Base-by-base conservation (phyloP, 2,113 vertebrate species). In the Holacanthus passer region DNA sequence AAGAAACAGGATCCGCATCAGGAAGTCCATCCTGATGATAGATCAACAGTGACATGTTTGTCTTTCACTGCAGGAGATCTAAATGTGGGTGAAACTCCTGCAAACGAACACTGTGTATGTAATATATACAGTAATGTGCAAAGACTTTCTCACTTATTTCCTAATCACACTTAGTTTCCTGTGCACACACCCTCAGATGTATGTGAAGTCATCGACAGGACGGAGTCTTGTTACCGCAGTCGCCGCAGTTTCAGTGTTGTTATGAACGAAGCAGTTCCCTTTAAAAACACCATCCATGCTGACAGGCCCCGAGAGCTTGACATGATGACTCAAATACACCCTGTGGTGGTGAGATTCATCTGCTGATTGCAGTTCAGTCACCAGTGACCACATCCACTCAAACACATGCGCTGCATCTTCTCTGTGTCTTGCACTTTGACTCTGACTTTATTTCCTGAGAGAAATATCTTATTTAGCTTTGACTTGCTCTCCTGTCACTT, bases 1-100 rank as follows among this genome's bases (percentile, higher is more conserved):
- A 47, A 62, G 58, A 90, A 76, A 76, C 83, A 56, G 77, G 69
- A 78, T 71, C 27, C 32, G 67, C 78, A 64, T 73, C 37, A 56
- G 78, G 60, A 74, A 67, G n/a, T 65, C 67, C 32, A 78, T 62
- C 70, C 52, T 58, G 35, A 60, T 75, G 7, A 4, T 69, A 32
- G 17, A 66, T 58, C 39, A 87, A 53, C 60, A 76, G 68, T 45
- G 53, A 32, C 45, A 41, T 60, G 48, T 81, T 82, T 84, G 67
- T 79, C 55, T 87, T 73, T 80, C 53, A 41, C 69, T 2, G 4
- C n/a, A 37, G 14, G 65, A 53, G 29, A 68, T 35, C 12, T 64
- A 11, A 47, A n/a, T 37, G 59, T 68, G 53, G 65, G 19, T 68
- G 55, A 37, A 6, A 32, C 2, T 67, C 1, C 27, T 5, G 17